phyloP scores from a whole-genome alignment of 1,140 invertebrate species.

The Psilanteris sp. region DNA sequence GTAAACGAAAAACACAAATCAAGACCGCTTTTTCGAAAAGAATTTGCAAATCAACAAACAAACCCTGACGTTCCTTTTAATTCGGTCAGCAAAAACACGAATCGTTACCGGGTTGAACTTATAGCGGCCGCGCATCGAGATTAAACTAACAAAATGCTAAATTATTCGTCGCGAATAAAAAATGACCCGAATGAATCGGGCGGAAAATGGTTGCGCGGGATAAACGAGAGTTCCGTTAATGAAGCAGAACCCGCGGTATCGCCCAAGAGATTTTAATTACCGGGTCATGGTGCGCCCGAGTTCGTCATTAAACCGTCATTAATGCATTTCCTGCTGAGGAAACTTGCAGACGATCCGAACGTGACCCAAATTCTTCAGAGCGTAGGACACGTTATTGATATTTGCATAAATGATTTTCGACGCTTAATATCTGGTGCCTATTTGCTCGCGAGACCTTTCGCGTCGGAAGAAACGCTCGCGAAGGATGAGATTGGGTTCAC shows the following conservation, averaged over 20 bases:
- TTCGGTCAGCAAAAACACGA: background rate
- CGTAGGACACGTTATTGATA: slow-evolving; percentile 56
- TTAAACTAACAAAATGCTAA: too few species aligned
- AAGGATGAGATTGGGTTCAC: slow-evolving; percentile 68
- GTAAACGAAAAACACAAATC: too few species aligned
- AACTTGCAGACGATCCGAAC: slow-evolving; percentile 45
- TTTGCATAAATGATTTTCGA: slow-evolving; percentile 64
- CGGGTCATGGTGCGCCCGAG: slow-evolving; percentile 20
- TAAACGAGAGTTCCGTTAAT: slow-evolving; percentile 31
- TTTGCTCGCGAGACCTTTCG: slow-evolving; percentile 64
- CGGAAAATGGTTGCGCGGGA: slow-evolving; percentile 22
- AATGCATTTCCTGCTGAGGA: slow-evolving; percentile 50
- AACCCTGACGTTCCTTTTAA: background rate
- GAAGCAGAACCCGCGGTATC: slow-evolving; percentile 36
- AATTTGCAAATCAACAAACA: slow-evolving; percentile 1
- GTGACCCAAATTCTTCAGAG: slow-evolving; percentile 49
- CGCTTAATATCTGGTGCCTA: slow-evolving; percentile 56
- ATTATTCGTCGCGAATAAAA: slow-evolving; percentile 22
- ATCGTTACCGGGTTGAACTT: too few species aligned
- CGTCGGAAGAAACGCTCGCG: slow-evolving; percentile 71
- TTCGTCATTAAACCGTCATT: slow-evolving; percentile 66
- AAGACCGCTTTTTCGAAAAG: too few species aligned
- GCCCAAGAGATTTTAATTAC: slow-evolving; percentile 53
- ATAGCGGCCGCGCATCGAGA: too few species aligned
- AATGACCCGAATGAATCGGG: slow-evolving; percentile 9